A percentile compares a stretch with the other conserved stretches of the same genome.
phyloP scores from a whole-genome alignment of 1,140 invertebrate genomes.

The Drosophila elegans region DNA sequence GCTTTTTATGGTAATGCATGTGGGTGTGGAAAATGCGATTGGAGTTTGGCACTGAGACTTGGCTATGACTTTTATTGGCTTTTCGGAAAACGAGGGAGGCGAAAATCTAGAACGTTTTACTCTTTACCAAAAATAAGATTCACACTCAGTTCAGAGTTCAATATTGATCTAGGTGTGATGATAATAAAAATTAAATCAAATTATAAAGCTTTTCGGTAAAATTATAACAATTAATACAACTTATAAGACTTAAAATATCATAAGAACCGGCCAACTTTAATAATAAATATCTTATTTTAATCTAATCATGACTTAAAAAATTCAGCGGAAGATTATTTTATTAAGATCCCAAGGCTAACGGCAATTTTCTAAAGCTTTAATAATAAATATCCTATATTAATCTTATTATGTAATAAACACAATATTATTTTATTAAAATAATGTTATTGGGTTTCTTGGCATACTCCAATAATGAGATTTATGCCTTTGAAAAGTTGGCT shows the following conservation, averaged over 20 bases:
- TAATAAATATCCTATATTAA: not conserved
- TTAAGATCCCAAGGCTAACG: no score
- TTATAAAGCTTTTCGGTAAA: no score
- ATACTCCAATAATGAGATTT: not conserved
- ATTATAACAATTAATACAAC: no score
- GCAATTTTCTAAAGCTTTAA: no score
- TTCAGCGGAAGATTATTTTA: no score
- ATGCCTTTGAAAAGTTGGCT: slow-evolving; percentile 6
- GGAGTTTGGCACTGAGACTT: slow-evolving; percentile 25
- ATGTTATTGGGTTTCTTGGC: no score
- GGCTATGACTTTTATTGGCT: slow-evolving; percentile 53
- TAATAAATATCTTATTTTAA: no score
- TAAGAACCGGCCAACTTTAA: no score
- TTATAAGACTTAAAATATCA: no score
- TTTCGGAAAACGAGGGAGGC: slow-evolving; percentile 5
- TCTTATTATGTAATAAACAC: not conserved
- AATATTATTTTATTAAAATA: not conserved
- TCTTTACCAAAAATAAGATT: slow-evolving; percentile 9
- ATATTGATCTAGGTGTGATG: no score
- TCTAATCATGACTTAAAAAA: no score
- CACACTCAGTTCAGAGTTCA: not conserved
- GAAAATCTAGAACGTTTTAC: slow-evolving; percentile 13
- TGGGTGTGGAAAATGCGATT: slow-evolving; percentile 26
- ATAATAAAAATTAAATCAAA: no score
- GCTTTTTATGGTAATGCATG: slow-evolving; percentile 60